Evolutionary conservation across 2,797 vertebrate species (phyloP).

Genomic region (Fistularia commersonii): DNA sequence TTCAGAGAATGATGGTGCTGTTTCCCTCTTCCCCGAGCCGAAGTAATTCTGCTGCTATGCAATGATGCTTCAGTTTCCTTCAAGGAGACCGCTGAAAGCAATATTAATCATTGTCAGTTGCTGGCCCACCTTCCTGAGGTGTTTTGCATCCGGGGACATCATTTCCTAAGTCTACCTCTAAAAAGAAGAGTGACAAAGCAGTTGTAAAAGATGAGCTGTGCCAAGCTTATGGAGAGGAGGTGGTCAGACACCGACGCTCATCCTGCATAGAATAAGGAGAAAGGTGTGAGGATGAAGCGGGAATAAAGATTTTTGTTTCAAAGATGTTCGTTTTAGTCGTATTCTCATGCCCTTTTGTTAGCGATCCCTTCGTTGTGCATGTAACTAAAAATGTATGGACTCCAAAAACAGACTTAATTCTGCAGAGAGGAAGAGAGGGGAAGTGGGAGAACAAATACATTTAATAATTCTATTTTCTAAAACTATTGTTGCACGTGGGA

Average conservation of each 20-base stretch:
- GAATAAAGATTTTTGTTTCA: slow-evolving; percentile 26
- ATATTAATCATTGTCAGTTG: slow-evolving; percentile 66
- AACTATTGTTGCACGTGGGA: slow-evolving; percentile 12
- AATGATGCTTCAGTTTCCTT: slow-evolving; percentile 44
- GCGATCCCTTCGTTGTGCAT: no score
- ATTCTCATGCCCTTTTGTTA: no score
- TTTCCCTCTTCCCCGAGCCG: neutral
- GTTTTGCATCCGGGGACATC: slow-evolving; percentile 45
- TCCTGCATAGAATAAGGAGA: slow-evolving; percentile 36
- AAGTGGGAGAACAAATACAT: neutral
- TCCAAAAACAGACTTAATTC: neutral
- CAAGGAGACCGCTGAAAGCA: slow-evolving; percentile 57
- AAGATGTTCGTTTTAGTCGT: neutral
- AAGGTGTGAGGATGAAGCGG: slow-evolving; percentile 15
- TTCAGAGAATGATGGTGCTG: slow-evolving; percentile 42
- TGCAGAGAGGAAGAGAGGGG: slow-evolving; percentile 2
- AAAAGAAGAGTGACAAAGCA: slow-evolving; percentile 61
- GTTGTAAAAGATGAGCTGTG: slow-evolving; percentile 44
- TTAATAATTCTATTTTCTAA: slow-evolving; percentile 23
- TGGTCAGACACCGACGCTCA: slow-evolving; percentile 23
- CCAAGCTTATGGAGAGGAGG: slow-evolving; percentile 40
- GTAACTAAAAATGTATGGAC: no score
- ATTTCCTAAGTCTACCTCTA: slow-evolving; percentile 52
- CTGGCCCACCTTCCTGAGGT: slow-evolving; percentile 55
- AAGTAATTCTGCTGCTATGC: slow-evolving; percentile 50